A percentile compares a stretch with the other conserved stretches of the same genome.
Conservation (phyloP, 2,797 vertebrate genomes). For the Cephalopachus bancanus region DNA sequence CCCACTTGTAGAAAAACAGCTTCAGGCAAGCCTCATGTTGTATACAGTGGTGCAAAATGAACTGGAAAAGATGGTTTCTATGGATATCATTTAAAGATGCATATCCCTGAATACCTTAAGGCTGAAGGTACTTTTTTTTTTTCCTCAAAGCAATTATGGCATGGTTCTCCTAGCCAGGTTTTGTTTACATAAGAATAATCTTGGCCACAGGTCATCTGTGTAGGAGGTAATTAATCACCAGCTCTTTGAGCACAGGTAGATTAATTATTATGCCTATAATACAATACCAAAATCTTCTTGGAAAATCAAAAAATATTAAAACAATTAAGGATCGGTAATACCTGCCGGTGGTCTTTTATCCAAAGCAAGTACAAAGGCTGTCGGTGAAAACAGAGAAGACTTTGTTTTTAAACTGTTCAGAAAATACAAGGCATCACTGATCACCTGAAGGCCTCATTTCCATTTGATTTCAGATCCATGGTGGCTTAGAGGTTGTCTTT, state of each 20-base stretch:
- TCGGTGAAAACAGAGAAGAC: conserved; percentile 66
- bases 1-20: conserved; percentile 84
- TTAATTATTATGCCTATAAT: conserved; percentile 36
- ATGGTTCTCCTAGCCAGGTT: conserved; percentile 51
- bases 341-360: conserved; percentile 11
- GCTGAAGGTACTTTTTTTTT: conserved; percentile 22
- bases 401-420: conserved; percentile 78
- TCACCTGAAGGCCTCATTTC: conserved; percentile 72
- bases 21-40: conserved; percentile 76
- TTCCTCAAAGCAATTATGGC: conserved; percentile 47
- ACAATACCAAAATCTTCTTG: conserved; percentile 79
- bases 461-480: conserved; percentile 69
- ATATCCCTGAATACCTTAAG: conserved; percentile 54
- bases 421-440: conserved; percentile 70
- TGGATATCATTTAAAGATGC: conserved; percentile 79
- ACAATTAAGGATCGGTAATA: conserved; percentile 71
- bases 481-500: conserved; percentile 74
- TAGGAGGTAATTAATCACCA: conserved; percentile 70
- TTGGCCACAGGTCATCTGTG: conserved; percentile 63
- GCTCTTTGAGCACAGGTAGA: conserved; percentile 63
- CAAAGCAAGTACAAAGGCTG: conserved; percentile 70
- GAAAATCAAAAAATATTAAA: conserved; percentile 68
- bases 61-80: conserved; percentile 85
- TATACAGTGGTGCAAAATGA: conserved; percentile 77
- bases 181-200: conserved; percentile 74